phyloP scores from a whole-genome alignment of 92 coral and sea anemone genomes.

The Paramuricea clavata region DNA sequence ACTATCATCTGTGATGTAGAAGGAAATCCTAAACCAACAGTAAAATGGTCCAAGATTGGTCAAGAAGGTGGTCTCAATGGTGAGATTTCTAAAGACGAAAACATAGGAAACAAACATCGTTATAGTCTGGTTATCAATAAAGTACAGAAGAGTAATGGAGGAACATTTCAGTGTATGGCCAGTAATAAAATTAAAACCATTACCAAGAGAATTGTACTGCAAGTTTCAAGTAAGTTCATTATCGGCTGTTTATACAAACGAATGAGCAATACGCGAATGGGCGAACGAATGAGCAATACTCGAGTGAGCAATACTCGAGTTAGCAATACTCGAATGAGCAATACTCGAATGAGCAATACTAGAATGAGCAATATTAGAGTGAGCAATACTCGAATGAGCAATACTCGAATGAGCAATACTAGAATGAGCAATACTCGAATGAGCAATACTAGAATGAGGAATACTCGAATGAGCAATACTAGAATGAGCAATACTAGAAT shows the following conservation, averaged over 20 bases:
- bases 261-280: too few relatives aligned
- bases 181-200: slow-evolving; percentile 73
- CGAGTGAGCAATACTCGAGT: too few relatives aligned
- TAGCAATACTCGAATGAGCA: too few relatives aligned
- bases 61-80: slow-evolving; percentile 34
- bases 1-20: slow-evolving; percentile 74
- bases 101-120: slow-evolving; percentile 67
- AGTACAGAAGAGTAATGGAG: slow-evolving; percentile 66
- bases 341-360: too few relatives aligned
- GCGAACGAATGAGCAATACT: too few relatives aligned
- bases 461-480: too few relatives aligned
- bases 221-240: slow-evolving; percentile 76
- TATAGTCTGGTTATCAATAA: slow-evolving; percentile 66
- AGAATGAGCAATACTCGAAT: too few relatives aligned
- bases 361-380: too few relatives aligned
- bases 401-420: too few relatives aligned
- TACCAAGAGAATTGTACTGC: slow-evolving; percentile 56
- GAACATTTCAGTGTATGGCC: slow-evolving; percentile 77
- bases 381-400: too few relatives aligned
- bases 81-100: not conserved
- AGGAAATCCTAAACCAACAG: slow-evolving; percentile 82
- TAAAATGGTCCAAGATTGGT: slow-evolving; percentile 75
- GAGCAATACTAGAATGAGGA: too few relatives aligned
- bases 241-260: not conserved
- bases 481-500: too few relatives aligned